Base-by-base conservation (phyloP, 2,113 vertebrate genomes). In the Pogonocichla stellata region DNA sequence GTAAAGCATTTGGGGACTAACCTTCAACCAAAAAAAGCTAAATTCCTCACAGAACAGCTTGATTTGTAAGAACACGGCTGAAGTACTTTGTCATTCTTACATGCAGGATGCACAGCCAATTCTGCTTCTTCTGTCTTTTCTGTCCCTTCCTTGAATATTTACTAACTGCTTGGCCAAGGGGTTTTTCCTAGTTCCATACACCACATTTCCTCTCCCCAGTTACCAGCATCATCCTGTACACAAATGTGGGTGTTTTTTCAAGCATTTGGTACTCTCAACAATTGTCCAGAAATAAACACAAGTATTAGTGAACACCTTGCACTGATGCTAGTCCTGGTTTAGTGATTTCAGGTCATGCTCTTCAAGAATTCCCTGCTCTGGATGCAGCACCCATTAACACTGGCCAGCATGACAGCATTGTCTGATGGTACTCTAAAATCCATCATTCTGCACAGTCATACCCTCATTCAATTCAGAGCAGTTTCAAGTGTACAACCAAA, bases 1-100 rank as follows among this genome's bases (percentile, higher is more conserved):
- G 86, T 19, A 61, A 92, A 73, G 77, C 89, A 89, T 92, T 80
- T 83, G 65, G 82, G 79, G 45, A 90, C 88, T 90, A 90, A 90
- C 82, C 86, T 88, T 82, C 86, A 90, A 82, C 66, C 48, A 81
- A 90, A 94, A 80, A 88, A 86, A 85, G 51, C 26, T 47, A 31
- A 51, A 67, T 69, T 88, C n/a, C 69, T 80, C 66, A 88, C 29
- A 75, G 65, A 82, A 71, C 70, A 94, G 61, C 53, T 86, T 82
- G 61, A 82, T 86, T 80, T 72, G 42, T 73, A 78, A 93, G 72
- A 93, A 80, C 12, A 77, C 13, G 64, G 80, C 56, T 91, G n/a
- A 86, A 89, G 24, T 34, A 36, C 90, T 43, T 31, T 91, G 64
- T 79, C 60, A 62, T 87, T 93, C 51, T 74, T 66, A 85, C 25